phyloP scores from a whole-genome alignment of 2,797 vertebrate genomes.

The Sebastes oblongus region DNA sequence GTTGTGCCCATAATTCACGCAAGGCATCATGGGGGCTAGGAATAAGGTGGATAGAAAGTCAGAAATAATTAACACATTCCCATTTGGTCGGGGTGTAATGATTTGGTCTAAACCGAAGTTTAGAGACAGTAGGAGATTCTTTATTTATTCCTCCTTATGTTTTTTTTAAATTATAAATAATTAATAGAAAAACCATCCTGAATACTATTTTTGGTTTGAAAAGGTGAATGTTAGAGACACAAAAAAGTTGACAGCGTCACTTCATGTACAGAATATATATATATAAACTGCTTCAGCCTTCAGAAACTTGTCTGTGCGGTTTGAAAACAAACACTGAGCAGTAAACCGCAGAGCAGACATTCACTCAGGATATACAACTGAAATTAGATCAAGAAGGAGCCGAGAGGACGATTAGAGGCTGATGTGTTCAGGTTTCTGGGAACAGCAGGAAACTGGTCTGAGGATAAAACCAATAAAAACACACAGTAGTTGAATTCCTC shows the following conservation, averaged over 20 bases:
- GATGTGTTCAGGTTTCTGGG: background rate
- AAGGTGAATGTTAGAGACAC: background rate
- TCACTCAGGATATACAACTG: background rate
- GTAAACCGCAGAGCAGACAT: background rate
- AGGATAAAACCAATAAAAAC: too few relatives aligned
- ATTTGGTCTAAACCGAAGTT: too few relatives aligned
- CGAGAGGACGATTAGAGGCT: background rate
- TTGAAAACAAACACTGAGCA: background rate
- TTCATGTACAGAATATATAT: too few relatives aligned
- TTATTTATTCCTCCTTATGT: too few relatives aligned
- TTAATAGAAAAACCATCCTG: background rate
- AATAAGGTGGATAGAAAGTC: too few relatives aligned
- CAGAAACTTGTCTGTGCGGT: background rate
- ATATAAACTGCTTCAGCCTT: background rate
- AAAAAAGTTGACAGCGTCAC: background rate
- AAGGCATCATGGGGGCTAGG: too few relatives aligned
- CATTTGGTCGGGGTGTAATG: too few relatives aligned
- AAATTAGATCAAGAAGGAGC: background rate
- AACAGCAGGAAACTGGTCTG: background rate
- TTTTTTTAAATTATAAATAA: background rate
- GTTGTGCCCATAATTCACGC: too few relatives aligned
- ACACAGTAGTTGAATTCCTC: background rate
- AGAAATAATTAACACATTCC: too few relatives aligned
- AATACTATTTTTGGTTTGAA: background rate
- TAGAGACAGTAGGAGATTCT: too few relatives aligned